A percentile compares a stretch with the other conserved stretches of the same genome.
Evolutionary conservation across 2,888 invertebrate species (phyloP).

Genomic region (Amphipyra tragopoginis): DNA sequence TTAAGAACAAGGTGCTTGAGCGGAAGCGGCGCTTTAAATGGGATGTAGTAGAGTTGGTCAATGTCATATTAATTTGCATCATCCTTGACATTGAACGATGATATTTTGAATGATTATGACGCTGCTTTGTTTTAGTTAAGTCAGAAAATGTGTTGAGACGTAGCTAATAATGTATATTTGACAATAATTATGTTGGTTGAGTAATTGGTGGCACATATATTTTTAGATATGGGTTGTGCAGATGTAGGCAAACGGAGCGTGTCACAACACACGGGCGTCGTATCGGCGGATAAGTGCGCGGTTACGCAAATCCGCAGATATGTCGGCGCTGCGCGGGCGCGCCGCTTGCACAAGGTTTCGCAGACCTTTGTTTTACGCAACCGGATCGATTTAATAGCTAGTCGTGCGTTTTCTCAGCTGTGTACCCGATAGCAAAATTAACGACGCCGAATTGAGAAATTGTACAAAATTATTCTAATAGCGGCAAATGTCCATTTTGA

Average conservation of each 20-base stretch:
- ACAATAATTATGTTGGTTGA: slow-evolving; percentile 1
- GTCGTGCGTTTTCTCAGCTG: slow-evolving; percentile 88
- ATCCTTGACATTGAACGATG: slow-evolving; percentile 66
- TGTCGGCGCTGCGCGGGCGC: slow-evolving; percentile 86
- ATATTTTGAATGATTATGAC: slow-evolving; percentile 55
- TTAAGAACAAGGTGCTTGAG: slow-evolving; percentile 61
- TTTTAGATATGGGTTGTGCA: slow-evolving; percentile 70
- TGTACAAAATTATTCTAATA: slow-evolving; percentile 62
- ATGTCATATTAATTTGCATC: slow-evolving; percentile 66
- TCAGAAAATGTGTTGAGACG: neutral
- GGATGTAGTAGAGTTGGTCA: slow-evolving; percentile 62
- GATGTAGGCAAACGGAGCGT: slow-evolving; percentile 81
- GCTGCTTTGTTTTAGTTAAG: slow-evolving; percentile 27
- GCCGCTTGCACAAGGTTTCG: slow-evolving; percentile 89
- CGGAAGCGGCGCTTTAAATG: slow-evolving; percentile 63
- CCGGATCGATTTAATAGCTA: slow-evolving; percentile 88
- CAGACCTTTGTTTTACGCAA: slow-evolving; percentile 90
- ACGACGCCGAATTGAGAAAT: slow-evolving; percentile 68
- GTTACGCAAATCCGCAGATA: slow-evolving; percentile 90
- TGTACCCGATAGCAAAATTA: slow-evolving; percentile 76
- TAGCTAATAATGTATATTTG: neutral
- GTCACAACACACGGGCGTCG: slow-evolving; percentile 85
- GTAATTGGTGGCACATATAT: slow-evolving; percentile 49
- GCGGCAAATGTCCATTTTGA: slow-evolving; percentile 41
- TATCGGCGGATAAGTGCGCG: slow-evolving; percentile 88